Conservation (phyloP, 1,140 invertebrate species). For the Amphibalanus amphitrite region DNA sequence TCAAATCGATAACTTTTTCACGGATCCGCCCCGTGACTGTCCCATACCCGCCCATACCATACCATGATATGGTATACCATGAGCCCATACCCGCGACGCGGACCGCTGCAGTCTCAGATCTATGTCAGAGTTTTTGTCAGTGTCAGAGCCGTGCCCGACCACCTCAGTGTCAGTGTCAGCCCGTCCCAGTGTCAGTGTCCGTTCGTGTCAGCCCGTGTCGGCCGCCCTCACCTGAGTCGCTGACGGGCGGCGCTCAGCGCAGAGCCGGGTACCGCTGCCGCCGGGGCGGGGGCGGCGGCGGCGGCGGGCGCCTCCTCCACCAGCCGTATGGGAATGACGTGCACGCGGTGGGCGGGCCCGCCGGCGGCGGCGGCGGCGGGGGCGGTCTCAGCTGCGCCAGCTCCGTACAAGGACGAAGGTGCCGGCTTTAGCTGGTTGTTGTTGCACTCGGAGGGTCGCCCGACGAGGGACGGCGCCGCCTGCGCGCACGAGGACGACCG, state of each 20-base stretch:
- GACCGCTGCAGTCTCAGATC: too few relatives aligned
- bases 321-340: slow-evolving; percentile 9
- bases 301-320: slow-evolving; percentile 1
- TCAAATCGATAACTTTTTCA: too few relatives aligned
- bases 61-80: too few relatives aligned
- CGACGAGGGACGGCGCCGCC: slow-evolving; percentile 1
- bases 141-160: too few relatives aligned
- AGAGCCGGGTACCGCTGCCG: slow-evolving; percentile 11
- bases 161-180: too few relatives aligned
- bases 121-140: too few relatives aligned
- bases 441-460: slow-evolving; percentile 11
- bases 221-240: too few relatives aligned
- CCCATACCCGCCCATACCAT: too few relatives aligned
- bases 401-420: not conserved
- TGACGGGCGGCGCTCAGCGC: not conserved
- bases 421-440: slow-evolving; percentile 12
- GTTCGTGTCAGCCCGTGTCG: too few relatives aligned
- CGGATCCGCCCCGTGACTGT: too few relatives aligned
- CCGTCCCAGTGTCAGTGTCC: too few relatives aligned
- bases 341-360: not conserved
- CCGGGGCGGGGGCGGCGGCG: not conserved
- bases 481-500: not conserved
- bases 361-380: not conserved
- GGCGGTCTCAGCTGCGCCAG: not conserved
- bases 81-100: too few relatives aligned